phyloP scores from a whole-genome alignment of 2,797 vertebrate genomes.

The Rhadinocentrus ornatus region DNA sequence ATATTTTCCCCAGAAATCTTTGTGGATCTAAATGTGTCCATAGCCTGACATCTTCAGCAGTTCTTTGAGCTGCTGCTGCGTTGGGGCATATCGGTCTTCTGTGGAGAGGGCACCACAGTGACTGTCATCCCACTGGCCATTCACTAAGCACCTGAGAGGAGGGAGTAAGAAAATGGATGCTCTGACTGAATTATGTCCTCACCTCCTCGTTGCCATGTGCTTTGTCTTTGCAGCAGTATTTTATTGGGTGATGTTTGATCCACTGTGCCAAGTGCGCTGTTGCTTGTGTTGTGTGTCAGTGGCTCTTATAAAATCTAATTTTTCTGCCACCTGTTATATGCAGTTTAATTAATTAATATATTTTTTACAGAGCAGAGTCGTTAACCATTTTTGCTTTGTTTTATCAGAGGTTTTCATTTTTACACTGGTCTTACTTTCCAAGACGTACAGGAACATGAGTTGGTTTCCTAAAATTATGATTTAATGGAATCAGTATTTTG shows the following conservation, averaged over 20 bases:
- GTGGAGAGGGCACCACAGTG: conserved; percentile 54
- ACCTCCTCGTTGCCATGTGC: conserved; percentile 21
- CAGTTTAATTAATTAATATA: not conserved
- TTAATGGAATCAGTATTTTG: conserved; percentile 3
- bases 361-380: not conserved
- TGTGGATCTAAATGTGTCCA: conserved; percentile 45
- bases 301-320: too few species aligned
- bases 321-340: too few species aligned
- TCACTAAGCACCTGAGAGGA: conserved; percentile 63
- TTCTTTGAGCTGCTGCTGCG: conserved; percentile 59
- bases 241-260: not conserved
- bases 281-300: not conserved
- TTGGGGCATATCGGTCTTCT: conserved; percentile 63
- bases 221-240: conserved; percentile 19
- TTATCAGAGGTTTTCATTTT: not conserved
- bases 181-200: conserved; percentile 43
- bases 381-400: not conserved
- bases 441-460: not conserved
- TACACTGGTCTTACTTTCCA: not conserved
- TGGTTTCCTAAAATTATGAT: not conserved
- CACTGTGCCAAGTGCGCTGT: not conserved
- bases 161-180: conserved; percentile 35
- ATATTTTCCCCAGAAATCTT: conserved; percentile 49
- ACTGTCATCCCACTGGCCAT: conserved; percentile 57
- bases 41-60: conserved; percentile 64